phyloP scores from a whole-genome alignment of 2,797 vertebrate species.

The Enteromius mattozi region DNA sequence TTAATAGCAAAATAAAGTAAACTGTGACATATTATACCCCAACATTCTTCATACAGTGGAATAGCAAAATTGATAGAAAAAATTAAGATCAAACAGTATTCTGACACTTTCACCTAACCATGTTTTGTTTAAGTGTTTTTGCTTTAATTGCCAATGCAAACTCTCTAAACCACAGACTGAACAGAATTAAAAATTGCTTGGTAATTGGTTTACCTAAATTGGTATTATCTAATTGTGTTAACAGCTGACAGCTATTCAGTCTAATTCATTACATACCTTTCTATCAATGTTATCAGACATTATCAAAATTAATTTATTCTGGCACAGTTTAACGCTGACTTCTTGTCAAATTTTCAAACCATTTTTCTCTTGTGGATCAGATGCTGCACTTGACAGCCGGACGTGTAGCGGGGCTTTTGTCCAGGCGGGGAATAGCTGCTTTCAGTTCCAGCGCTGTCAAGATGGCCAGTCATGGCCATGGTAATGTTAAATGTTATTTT shows the following conservation, averaged over 20 bases:
- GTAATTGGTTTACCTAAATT: background rate
- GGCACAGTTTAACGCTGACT: background rate
- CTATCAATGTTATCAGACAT: background rate
- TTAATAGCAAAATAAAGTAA: background rate
- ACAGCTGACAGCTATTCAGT: background rate
- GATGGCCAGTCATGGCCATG: constrained; percentile 70
- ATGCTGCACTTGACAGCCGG: constrained; percentile 72
- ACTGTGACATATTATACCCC: background rate
- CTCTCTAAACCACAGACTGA: background rate
- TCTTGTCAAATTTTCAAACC: background rate
- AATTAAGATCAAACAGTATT: background rate
- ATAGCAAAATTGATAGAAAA: too few relatives aligned
- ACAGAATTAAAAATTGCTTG: background rate
- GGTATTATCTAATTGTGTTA: background rate
- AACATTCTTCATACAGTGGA: too few relatives aligned
- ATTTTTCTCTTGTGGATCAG: constrained; percentile 64
- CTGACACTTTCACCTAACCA: background rate
- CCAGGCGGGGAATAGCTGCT: constrained; percentile 57
- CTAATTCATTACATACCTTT: background rate
- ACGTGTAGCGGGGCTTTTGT: constrained; percentile 66
- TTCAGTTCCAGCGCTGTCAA: constrained; percentile 61
- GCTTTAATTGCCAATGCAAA: background rate
- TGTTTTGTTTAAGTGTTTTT: background rate
- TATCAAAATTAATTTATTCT: background rate
- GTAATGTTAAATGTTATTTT: constrained; percentile 50